These are phyloP conservation scores for Nematostella vectensis DNA, from an alignment of 92 coral and sea anemone genomes.

Conservation along the genomic window DNA sequence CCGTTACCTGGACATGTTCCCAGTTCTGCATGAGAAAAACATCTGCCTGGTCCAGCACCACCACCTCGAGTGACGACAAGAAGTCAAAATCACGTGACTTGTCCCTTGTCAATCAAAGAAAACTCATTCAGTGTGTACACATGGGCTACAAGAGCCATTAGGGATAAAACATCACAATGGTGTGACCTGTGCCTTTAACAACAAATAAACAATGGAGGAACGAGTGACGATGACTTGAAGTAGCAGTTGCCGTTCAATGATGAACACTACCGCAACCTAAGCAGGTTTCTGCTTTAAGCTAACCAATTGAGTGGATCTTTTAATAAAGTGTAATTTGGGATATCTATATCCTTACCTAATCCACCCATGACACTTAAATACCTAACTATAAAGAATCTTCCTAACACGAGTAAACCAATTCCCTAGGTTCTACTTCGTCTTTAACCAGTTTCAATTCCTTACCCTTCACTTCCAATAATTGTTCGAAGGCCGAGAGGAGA, in stretches of 20 bases:
- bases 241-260: too few relatives aligned
- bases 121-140: neutral
- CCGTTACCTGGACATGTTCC: conserved; percentile 98
- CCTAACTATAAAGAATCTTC: too few relatives aligned
- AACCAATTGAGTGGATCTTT: too few relatives aligned
- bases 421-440: too few relatives aligned
- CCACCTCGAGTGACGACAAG: conserved; percentile 84
- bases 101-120: conserved; percentile 38
- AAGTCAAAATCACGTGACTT: conserved; percentile 80
- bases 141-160: too few relatives aligned
- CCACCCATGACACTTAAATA: too few relatives aligned
- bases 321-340: too few relatives aligned
- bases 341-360: too few relatives aligned
- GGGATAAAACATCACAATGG: neutral
- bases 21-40: conserved; percentile 98
- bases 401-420: too few relatives aligned
- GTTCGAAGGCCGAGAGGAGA: conserved; percentile 92
- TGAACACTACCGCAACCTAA: too few relatives aligned
- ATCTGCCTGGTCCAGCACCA: conserved; percentile 85
- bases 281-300: too few relatives aligned
- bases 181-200: neutral
- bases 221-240: neutral
- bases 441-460: too few relatives aligned
- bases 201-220: neutral
- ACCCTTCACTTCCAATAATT: conserved; percentile 88